phyloP scores from a whole-genome alignment of 2,888 invertebrate species.

The Anorthoa munda region DNA sequence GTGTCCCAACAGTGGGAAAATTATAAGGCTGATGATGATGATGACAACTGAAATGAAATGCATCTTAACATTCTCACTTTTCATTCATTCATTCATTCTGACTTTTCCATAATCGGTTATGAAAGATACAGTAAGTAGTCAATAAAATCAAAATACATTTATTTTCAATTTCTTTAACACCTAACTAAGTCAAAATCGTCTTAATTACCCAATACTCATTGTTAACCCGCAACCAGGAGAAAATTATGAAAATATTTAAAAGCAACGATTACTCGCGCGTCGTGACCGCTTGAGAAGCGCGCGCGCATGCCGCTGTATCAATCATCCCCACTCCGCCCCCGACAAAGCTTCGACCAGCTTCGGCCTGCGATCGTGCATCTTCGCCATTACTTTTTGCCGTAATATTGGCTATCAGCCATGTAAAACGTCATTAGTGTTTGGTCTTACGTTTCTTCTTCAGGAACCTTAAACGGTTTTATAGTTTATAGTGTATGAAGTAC shows the following conservation, averaged over 20 bases:
- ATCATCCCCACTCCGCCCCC: slow-evolving; percentile 69
- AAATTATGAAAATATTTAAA: slow-evolving; percentile 55
- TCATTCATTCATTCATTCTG: no score
- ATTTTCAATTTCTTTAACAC: neutral
- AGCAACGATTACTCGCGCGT: slow-evolving; percentile 53
- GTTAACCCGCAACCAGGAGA: slow-evolving; percentile 24
- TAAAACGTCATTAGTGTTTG: slow-evolving; percentile 55
- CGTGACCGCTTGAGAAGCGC: slow-evolving; percentile 52
- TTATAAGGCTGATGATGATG: no score
- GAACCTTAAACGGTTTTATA: neutral
- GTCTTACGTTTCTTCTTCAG: slow-evolving; percentile 45
- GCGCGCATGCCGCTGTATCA: slow-evolving; percentile 61
- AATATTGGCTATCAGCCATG: slow-evolving; percentile 56
- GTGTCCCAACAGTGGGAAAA: no score
- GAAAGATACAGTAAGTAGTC: neutral
- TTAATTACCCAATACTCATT: slow-evolving; percentile 2
- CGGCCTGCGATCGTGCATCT: slow-evolving; percentile 49
- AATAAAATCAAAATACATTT: neutral
- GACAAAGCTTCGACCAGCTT: slow-evolving; percentile 45
- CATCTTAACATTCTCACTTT: no score
- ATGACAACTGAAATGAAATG: no score
- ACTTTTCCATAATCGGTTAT: no score
- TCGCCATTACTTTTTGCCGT: slow-evolving; percentile 55
- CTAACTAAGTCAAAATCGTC: neutral
- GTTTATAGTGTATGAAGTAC: slow-evolving; percentile 8